phyloP scores from a whole-genome alignment of 2,888 invertebrate genomes.

The Coronaproctus castanopsis region DNA sequence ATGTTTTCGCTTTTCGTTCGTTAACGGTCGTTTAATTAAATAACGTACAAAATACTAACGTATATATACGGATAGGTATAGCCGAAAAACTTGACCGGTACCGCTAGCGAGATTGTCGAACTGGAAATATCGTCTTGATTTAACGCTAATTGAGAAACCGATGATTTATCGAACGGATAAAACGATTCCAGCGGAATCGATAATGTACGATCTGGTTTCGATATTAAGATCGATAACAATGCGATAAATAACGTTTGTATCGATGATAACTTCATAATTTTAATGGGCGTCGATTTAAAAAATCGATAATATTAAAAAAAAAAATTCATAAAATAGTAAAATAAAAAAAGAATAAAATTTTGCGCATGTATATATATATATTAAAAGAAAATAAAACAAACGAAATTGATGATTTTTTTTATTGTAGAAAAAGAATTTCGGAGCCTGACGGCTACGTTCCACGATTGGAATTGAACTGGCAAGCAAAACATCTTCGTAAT shows the following conservation, averaged over 20 bases:
- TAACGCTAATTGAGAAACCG: constrained; percentile 32
- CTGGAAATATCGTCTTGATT: constrained; percentile 38
- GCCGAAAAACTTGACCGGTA: constrained; percentile 61
- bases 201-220: too few relatives aligned
- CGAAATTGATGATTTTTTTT: too few relatives aligned
- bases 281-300: background rate
- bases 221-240: too few relatives aligned
- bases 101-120: constrained; percentile 39
- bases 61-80: constrained; percentile 51
- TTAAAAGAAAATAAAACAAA: too few relatives aligned
- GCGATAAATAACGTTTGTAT: too few relatives aligned
- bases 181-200: constrained; percentile 36
- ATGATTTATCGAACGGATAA: constrained; percentile 36
- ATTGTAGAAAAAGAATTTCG: too few relatives aligned
- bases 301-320: background rate
- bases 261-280: too few relatives aligned
- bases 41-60: constrained; percentile 41
- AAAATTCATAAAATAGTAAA: background rate
- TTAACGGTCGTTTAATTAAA: background rate
- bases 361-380: too few relatives aligned
- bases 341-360: background rate
- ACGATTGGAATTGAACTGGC: too few relatives aligned
- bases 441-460: too few relatives aligned
- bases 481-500: too few relatives aligned
- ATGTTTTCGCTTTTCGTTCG: background rate